Evolutionary conservation across 23 tunicate genomes (phyloP).

Genomic region (Ciona savignyi): DNA sequence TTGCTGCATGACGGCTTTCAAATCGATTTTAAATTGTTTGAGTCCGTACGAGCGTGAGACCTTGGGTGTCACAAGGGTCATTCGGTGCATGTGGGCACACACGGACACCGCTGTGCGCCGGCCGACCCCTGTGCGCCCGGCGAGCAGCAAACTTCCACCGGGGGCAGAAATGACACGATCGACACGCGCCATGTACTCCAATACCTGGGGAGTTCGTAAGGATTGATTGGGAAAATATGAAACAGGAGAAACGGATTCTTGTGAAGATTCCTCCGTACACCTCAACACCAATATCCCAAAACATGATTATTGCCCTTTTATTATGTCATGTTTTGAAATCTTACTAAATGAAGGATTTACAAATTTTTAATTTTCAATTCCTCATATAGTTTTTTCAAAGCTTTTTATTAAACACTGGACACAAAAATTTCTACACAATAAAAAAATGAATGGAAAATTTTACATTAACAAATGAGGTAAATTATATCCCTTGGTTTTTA

Average conservation of each 20-base stretch:
- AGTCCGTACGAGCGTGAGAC: slow-evolving; percentile 70
- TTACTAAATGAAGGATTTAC: not conserved
- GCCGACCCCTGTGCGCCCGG: slow-evolving; percentile 85
- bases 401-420: too few relatives aligned
- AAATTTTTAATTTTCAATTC: too few relatives aligned
- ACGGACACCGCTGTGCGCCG: slow-evolving; percentile 77
- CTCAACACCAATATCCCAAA: not conserved
- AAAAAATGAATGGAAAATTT: too few relatives aligned
- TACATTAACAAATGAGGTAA: too few relatives aligned
- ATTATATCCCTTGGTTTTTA: too few relatives aligned
- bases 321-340: not conserved
- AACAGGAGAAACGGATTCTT: not conserved
- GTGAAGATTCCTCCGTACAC: too few relatives aligned
- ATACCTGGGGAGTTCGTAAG: slow-evolving; percentile 25
- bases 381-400: too few relatives aligned
- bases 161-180: slow-evolving; percentile 75
- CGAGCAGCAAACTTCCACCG: slow-evolving; percentile 71
- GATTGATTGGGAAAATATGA: not conserved
- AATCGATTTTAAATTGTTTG: slow-evolving; percentile 74
- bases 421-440: too few relatives aligned
- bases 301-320: not conserved
- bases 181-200: slow-evolving; percentile 85
- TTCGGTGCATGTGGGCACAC: slow-evolving; percentile 80
- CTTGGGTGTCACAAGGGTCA: slow-evolving; percentile 81
- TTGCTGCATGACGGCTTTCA: slow-evolving; percentile 82